phyloP scores from a whole-genome alignment of 30 jellyfish, hydroid and myxozoan species.

The Nemopilema nomurai region DNA sequence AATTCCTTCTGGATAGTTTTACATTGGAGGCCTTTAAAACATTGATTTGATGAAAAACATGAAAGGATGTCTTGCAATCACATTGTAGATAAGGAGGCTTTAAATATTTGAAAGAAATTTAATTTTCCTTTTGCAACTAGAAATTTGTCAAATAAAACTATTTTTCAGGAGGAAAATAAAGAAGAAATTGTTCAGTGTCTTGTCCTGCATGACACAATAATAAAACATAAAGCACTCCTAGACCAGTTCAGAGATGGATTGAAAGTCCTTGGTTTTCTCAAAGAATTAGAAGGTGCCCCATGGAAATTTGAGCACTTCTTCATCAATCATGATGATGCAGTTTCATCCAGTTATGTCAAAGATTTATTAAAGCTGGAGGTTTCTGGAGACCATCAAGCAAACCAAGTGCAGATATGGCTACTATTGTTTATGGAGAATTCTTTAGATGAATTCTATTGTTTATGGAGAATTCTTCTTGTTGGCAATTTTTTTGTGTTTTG shows the following conservation, averaged over 20 bases:
- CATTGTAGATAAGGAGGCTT: too few relatives aligned
- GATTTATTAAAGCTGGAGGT: constrained; percentile 16
- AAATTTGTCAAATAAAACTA: background rate
- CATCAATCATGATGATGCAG: constrained; percentile 25
- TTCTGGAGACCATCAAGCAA: constrained; percentile 16
- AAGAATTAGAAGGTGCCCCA: constrained; percentile 15
- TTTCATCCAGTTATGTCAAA: constrained; percentile 19
- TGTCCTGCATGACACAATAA: constrained; percentile 26
- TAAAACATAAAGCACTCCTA: constrained; percentile 15
- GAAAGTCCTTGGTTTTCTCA: constrained; percentile 17
- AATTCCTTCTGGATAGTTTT: too few relatives aligned
- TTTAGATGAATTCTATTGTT: too few relatives aligned
- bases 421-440: constrained; percentile 16
- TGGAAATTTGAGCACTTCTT: background rate
- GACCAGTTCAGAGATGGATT: constrained; percentile 29
- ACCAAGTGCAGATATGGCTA: constrained; percentile 26
- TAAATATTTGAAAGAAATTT: too few relatives aligned
- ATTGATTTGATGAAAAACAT: too few relatives aligned
- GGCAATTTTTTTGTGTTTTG: too few relatives aligned
- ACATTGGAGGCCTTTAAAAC: too few relatives aligned
- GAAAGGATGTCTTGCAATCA: too few relatives aligned
- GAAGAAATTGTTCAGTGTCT: constrained; percentile 32
- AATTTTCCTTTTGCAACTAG: too few relatives aligned
- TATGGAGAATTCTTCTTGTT: too few relatives aligned
- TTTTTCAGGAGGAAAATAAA: constrained; percentile 3